Conservation (phyloP, 2,113 vertebrate genomes). For the Struthidea cinerea region DNA sequence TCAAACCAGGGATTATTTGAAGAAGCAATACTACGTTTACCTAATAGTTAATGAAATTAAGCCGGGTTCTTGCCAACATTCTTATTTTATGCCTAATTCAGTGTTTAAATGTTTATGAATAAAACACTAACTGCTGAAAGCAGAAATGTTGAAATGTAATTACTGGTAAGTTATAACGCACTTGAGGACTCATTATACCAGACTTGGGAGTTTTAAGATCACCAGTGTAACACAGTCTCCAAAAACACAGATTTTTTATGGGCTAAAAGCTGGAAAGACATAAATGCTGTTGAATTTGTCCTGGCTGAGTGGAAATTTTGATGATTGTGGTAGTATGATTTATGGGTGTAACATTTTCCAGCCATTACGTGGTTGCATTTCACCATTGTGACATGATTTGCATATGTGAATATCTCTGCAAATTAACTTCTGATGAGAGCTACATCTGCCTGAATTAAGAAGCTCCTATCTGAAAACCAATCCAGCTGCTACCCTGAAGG, state of each 20-base stretch:
- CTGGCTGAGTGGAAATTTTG: slow-evolving; percentile 93
- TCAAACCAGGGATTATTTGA: slow-evolving; percentile 95
- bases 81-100: slow-evolving; percentile 80
- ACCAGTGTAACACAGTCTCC: slow-evolving; percentile 72
- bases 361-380: slow-evolving; percentile 89
- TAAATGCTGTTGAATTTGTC: slow-evolving; percentile 81
- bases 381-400: slow-evolving; percentile 91
- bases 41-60: slow-evolving; percentile 92
- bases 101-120: slow-evolving; percentile 84
- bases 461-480: slow-evolving; percentile 71
- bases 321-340: slow-evolving; percentile 90
- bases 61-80: slow-evolving; percentile 79
- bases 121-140: slow-evolving; percentile 82
- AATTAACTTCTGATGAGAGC: slow-evolving; percentile 87
- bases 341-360: slow-evolving; percentile 88
- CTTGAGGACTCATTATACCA: slow-evolving; percentile 81
- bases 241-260: slow-evolving; percentile 78
- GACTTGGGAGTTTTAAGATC: slow-evolving; percentile 80
- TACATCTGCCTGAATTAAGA: slow-evolving; percentile 92
- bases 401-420: slow-evolving; percentile 91
- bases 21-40: slow-evolving; percentile 88
- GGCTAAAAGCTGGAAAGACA: slow-evolving; percentile 76
- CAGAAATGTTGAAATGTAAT: slow-evolving; percentile 83
- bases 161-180: slow-evolving; percentile 83
- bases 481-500: slow-evolving; percentile 77